Evolutionary conservation across 2,888 invertebrate species (phyloP).

Genomic region (Lasiommata megera): DNA sequence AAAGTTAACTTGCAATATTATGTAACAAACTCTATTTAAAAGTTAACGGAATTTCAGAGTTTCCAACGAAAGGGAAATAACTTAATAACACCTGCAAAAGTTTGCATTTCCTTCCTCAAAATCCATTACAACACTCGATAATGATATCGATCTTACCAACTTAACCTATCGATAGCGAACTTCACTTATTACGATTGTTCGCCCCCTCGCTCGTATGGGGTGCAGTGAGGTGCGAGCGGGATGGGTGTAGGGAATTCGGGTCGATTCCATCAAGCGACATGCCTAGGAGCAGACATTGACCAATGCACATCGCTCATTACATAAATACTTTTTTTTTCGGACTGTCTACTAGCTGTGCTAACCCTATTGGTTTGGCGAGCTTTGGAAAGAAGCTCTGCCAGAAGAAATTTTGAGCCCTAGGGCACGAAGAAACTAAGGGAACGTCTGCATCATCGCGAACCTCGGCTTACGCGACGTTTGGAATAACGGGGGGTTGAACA

Average conservation of each 20-base stretch:
- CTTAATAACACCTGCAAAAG: constrained; percentile 8
- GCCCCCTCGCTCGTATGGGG: constrained; percentile 33
- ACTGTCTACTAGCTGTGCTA: too few species aligned
- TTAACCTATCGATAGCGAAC: constrained; percentile 55
- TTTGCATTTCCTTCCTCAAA: constrained; percentile 20
- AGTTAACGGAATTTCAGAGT: background rate
- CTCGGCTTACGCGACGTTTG: too few species aligned
- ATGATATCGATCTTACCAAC: constrained; percentile 40
- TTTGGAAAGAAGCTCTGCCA: too few species aligned
- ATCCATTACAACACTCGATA: constrained; percentile 24
- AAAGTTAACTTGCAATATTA: background rate
- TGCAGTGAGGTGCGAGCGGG: constrained; percentile 25
- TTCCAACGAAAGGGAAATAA: background rate
- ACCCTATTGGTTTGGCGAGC: too few species aligned
- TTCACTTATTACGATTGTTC: constrained; percentile 41
- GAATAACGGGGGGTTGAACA: too few species aligned
- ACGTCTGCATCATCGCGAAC: too few species aligned
- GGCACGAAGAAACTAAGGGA: too few species aligned
- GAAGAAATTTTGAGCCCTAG: too few species aligned
- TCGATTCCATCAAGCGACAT: constrained; percentile 40
- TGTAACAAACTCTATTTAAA: background rate
- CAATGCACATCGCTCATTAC: background rate
- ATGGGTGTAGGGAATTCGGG: constrained; percentile 31
- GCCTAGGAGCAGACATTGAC: background rate
- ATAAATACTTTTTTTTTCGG: too few species aligned